Base-by-base conservation (phyloP, 1,140 invertebrate genomes). In the Drosophila insularis region DNA sequence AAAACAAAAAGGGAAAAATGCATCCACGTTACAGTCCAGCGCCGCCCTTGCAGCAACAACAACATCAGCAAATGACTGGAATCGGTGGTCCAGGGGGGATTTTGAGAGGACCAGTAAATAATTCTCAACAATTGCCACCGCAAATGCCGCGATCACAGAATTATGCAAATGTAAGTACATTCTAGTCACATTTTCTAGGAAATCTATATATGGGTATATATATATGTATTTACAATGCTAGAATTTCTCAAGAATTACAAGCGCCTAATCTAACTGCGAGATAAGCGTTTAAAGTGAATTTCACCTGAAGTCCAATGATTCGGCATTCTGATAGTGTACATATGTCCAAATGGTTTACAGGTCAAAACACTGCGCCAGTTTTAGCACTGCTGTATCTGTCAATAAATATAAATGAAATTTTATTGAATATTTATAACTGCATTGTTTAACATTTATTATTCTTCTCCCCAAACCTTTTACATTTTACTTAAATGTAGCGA, bases 1-100 rank as follows among this genome's bases (percentile, higher is more conserved):
- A 27, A 10, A 58, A 19, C 3, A 58, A 58, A 21, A 17, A 35
- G 23, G 2, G 13, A 11, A 14, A 31, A 40, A 89, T 89, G 85
- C 85, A 89, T 74, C 85, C 78, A 66, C 75, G 85, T 37, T 89
- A 79, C 50, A 89, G 85, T 63, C 80, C 85, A 27, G 80, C 80
- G 17, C 68, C 85, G 23, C 69, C 82, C 11, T 73, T 69, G 31
- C 68, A 62, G 43, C 63, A 67, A 53, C 59, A 67, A 53, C 59
- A 55, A 32, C 74, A 65, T 58, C 76, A 72, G 56, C 79, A 77
- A 71, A 80, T 81, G 79, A 68, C 71, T 37, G 76, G 71, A 10
- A 37, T 58, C 63, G 23, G n/a, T 56, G 21, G 62, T 56, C 54
- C 37, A 43, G 37, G 53, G 21, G 66, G 60, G 21, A 63, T 63